Percentiles rank a stretch among this genome's conserved stretches.
Evolutionary conservation across 2,797 vertebrate species (phyloP).

Genomic region (Myioborus melanocephalus): DNA sequence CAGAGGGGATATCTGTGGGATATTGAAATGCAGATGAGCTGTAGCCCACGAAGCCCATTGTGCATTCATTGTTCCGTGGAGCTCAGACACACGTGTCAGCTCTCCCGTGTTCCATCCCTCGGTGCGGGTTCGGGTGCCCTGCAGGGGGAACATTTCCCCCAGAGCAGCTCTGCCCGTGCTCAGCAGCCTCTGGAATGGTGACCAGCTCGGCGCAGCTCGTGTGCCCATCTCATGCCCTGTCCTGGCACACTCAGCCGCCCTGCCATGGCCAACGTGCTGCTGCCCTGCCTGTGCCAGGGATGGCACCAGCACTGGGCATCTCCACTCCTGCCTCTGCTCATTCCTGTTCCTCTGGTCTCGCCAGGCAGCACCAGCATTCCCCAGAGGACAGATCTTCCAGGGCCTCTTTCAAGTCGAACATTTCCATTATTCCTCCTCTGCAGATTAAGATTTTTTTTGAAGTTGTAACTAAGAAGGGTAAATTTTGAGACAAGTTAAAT

Average conservation of each 20-base stretch:
- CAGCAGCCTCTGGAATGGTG: neutral
- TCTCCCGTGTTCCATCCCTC: neutral
- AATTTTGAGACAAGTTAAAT: neutral
- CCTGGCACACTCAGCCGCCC: neutral
- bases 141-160: too few species aligned
- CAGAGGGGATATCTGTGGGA: neutral
- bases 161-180: neutral
- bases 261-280: neutral
- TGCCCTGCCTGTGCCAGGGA: neutral
- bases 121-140: neutral
- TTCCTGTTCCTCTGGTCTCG: neutral
- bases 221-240: neutral
- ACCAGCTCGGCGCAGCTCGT: neutral
- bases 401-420: neutral
- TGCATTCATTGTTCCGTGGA: neutral
- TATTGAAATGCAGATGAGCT: constrained; percentile 36
- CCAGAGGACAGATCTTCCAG: neutral
- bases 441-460: neutral
- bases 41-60: neutral
- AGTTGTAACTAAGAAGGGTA: neutral
- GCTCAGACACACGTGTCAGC: neutral
- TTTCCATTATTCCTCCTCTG: neutral
- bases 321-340: neutral
- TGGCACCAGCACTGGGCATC: neutral
- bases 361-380: neutral